Base-by-base conservation (phyloP, 2,113 vertebrate species). In the Ceyx cyanopectus region DNA sequence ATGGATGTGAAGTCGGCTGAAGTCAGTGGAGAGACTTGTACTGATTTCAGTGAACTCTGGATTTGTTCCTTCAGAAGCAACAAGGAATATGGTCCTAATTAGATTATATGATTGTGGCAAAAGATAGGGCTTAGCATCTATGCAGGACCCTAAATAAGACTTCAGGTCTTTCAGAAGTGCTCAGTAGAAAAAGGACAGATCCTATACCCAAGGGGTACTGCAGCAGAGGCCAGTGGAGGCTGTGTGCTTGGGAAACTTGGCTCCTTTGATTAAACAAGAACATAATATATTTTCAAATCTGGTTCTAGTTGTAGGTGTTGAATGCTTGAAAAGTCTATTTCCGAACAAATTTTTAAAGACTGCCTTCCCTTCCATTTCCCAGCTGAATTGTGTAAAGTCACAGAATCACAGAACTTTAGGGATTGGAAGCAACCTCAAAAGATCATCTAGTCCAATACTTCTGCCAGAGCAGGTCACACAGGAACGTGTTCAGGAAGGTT, bases 181-280 rank as follows among this genome's bases (percentile, higher is more conserved):
- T 74, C 10, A 1, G 58, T 58, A 85, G 63, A 50, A 87, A 82
- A 53, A 20, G 20, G 29, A 12, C 6, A 41, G 32, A 16, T 45
- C 27, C 62, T 54, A 1, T 10, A 16, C 16, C 48, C 22, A 0
- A 13, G 26, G 19, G 13, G 8, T 10, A 6, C 60, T 73, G 37
- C 24, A 34, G 30, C 32, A n/a, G 17, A 57, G 32, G 27, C 21
- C 19, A 10, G 48, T n/a, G 46, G 68, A 21, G 10, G 12, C n/a
- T 30, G 18, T 20, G 41, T 53, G 34, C 45, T 86, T 73, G 74
- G 66, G 68, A 81, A 81, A 41, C 19, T 68, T 3, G 0, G 34
- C 5, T 63, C 24, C 46, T 75, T 62, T 81, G 29, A 16, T 40
- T 81, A 75, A 48, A 53, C 65, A 37, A 81, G 32, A 87, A 79